Evolutionary conservation across 2,797 vertebrate genomes (phyloP).

Genomic region (Spinus olivaceus): DNA sequence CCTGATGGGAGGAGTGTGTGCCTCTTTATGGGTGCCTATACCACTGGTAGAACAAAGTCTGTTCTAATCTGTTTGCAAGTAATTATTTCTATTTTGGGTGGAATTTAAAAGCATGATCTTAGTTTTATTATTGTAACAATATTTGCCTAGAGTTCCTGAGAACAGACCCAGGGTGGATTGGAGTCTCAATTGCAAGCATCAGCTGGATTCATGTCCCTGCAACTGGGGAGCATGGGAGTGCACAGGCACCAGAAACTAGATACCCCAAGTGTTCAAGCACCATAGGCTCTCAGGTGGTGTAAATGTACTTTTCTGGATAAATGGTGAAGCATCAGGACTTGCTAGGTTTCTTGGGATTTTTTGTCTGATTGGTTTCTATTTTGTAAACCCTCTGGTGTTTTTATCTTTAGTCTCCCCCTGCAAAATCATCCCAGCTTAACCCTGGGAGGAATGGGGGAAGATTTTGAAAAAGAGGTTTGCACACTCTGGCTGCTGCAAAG

Average conservation of each 20-base stretch:
- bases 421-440: neutral
- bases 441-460: neutral
- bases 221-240: neutral
- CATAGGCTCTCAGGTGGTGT: neutral
- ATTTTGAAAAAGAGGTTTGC: neutral
- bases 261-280: neutral
- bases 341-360: neutral
- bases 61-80: neutral
- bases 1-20: neutral
- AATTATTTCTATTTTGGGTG: neutral
- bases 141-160: neutral
- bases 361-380: neutral
- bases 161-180: neutral
- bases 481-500: neutral
- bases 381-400: neutral
- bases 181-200: neutral
- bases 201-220: neutral
- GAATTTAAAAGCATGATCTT: neutral
- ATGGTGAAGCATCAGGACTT: fast-evolving
- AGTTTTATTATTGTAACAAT: neutral
- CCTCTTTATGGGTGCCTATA: neutral
- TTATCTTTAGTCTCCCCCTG: neutral
- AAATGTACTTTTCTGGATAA: neutral
- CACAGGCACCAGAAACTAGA: too few species aligned
- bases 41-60: neutral